Conservation (phyloP, 1,140 invertebrate species). For the Brachionus rotundiformis region DNA sequence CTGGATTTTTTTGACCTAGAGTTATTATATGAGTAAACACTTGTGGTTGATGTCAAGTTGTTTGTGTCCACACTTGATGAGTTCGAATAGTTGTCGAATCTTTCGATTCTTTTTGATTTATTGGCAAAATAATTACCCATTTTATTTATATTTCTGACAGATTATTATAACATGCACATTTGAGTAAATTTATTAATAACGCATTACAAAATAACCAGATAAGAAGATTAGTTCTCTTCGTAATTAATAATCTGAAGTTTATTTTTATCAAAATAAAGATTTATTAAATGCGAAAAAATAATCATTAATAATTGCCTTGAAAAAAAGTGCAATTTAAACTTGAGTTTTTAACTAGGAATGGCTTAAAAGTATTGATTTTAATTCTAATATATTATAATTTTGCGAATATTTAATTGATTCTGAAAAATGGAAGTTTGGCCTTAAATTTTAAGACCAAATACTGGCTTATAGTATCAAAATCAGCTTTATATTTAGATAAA, state of each 20-base stretch:
- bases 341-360: not conserved
- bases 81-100: not conserved
- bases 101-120: not conserved
- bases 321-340: not conserved
- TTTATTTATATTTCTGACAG: too few relatives aligned
- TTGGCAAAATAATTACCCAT: not conserved
- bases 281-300: not conserved
- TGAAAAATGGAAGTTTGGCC: not conserved
- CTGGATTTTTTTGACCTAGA: slow-evolving; percentile 9
- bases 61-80: not conserved
- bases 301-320: not conserved
- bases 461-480: too few relatives aligned
- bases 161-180: too few relatives aligned
- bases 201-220: not conserved
- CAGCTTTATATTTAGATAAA: too few relatives aligned
- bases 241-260: not conserved
- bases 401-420: not conserved
- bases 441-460: too few relatives aligned
- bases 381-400: not conserved
- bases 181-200: not conserved
- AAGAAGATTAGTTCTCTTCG: not conserved
- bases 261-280: not conserved
- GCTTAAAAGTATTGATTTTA: not conserved
- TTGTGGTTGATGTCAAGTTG: slow-evolving; percentile 1
- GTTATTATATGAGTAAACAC: not conserved